Evolutionary conservation across 35 echinoderm and acorn worm genomes (phyloP).

Genomic region (Heliocidaris tuberculata): DNA sequence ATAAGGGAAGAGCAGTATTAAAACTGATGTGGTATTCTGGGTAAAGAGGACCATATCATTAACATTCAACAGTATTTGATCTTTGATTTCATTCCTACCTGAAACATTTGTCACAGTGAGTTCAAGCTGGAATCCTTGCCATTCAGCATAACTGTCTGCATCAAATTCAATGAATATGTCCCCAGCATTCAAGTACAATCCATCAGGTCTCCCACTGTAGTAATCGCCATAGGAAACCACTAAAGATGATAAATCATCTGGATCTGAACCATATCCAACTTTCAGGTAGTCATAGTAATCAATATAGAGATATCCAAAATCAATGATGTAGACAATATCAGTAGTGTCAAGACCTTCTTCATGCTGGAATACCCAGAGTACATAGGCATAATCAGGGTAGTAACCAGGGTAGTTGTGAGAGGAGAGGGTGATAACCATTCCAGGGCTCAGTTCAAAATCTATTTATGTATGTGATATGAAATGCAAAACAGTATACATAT

Average conservation of each 20-base stretch:
- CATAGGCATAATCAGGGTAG: not conserved
- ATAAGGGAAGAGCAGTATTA: too few species aligned
- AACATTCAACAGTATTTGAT: too few species aligned
- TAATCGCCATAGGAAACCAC: not conserved
- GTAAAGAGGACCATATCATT: too few species aligned
- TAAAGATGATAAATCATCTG: not conserved
- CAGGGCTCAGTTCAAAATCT: not conserved
- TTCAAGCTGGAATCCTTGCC: not conserved
- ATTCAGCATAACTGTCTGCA: not conserved
- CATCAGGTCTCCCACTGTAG: not conserved
- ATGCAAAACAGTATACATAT: too few species aligned
- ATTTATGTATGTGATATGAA: too few species aligned
- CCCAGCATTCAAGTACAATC: not conserved
- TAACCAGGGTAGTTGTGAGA: conserved; percentile 21
- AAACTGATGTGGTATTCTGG: too few species aligned
- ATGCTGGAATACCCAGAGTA: not conserved
- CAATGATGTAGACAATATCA: not conserved
- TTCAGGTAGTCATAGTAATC: not conserved
- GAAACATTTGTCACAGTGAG: not conserved
- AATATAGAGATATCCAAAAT: not conserved
- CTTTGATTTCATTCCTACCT: not conserved
- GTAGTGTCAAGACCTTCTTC: not conserved
- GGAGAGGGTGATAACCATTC: not conserved
- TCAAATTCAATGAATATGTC: conserved; percentile 21
- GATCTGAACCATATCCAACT: not conserved